Evolutionary conservation across 2,888 invertebrate species (phyloP).

Genomic region (Sinhomidia bicolor): DNA sequence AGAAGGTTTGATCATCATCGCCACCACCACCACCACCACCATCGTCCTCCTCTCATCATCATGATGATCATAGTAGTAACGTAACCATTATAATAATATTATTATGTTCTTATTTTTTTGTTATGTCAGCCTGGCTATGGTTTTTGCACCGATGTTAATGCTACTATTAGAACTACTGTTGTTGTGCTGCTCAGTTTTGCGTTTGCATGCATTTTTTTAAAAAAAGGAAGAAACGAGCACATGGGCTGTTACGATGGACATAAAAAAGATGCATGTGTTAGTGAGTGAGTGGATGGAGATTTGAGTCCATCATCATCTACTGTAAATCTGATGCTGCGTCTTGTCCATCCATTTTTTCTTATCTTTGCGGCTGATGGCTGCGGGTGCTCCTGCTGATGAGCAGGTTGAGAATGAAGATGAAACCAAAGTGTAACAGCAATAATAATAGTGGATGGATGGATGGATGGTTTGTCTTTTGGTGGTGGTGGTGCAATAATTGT

Average conservation of each 20-base stretch:
- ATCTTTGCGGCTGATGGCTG: background rate
- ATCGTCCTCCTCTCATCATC: background rate
- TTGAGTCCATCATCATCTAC: no score
- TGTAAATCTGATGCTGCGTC: background rate
- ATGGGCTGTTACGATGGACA: background rate
- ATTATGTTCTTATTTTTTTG: constrained; percentile 31
- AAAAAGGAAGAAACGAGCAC: background rate
- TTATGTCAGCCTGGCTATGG: background rate
- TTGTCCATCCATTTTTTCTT: background rate
- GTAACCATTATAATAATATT: constrained; percentile 31
- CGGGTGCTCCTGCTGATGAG: background rate
- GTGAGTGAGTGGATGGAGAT: background rate
- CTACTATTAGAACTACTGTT: no score
- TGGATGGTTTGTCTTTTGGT: background rate
- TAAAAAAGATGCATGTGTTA: background rate
- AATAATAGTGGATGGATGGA: background rate
- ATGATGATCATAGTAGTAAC: background rate
- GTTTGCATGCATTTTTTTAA: background rate
- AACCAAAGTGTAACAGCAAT: background rate
- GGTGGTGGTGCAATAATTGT: constrained; percentile 31
- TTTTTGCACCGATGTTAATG: constrained; percentile 21
- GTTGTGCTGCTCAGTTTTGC: constrained; percentile 9
- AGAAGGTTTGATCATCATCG: constrained; percentile 21
- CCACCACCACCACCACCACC: background rate
- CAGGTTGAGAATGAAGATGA: background rate